Base-by-base conservation (phyloP, 2,113 vertebrate species). In the Tenebrosternarchus preto region DNA sequence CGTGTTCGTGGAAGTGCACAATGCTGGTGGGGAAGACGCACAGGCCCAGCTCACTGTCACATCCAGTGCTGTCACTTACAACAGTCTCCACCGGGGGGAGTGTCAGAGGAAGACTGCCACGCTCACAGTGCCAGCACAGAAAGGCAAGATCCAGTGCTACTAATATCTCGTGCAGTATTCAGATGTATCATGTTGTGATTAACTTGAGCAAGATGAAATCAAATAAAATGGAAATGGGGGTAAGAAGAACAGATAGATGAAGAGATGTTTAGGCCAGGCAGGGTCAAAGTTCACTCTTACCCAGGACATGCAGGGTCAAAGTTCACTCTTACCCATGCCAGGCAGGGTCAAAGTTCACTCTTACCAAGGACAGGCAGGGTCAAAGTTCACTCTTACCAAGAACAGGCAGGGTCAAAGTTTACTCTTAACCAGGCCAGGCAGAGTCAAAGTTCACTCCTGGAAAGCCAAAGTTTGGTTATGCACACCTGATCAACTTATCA, bases 1-100 rank as follows among this genome's bases (percentile, higher is more conserved):
- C 55, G 88, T 94, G 53, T 84, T 92, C n/a, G 81, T 94, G 67
- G 89, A 91, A 88, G 91, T 94, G 85, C 80, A 78, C 66, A 94
- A 94, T 50, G 43, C 27, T 16, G 88, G 90, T 9, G 29, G 25
- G 1, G 36, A 73, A 6, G 89, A 93, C 3, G 81, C 80, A 27
- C 27, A 33, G 0, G 90, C 87, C 1, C 71, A 89, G 56, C 90
- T 94, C 64, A 90, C 87, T 6, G 67, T 93, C 36, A 75, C 81
- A 66, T 91, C 84, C 17, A 71, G 43, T 4, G 89, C 85, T n/a
- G 82, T 91, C 17, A 93, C 91, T 3, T 94, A 94, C 69, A 93
- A 87, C 61, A 90, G 91, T 56, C 31, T 92, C 22, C 69, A 86
- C 82, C 87, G 67, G 2, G 90, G 88, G 27, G 90, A 91, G 81